phyloP scores from a whole-genome alignment of 2,888 invertebrate species.

The Agapostemon virescens region DNA sequence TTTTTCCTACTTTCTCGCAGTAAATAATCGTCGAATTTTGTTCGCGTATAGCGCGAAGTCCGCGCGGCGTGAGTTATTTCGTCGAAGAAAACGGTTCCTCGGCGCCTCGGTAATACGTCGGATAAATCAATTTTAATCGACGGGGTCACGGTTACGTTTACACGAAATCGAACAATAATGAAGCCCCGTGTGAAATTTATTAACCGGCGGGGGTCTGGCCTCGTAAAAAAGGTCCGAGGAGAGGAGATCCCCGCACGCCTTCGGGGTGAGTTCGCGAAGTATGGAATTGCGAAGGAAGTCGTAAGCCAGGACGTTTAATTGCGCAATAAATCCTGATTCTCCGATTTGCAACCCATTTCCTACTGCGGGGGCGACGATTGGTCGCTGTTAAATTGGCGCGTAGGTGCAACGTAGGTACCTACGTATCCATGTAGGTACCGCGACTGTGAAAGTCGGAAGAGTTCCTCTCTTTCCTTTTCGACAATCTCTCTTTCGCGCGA shows the following conservation, averaged over 20 bases:
- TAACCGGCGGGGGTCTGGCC: constrained; percentile 51
- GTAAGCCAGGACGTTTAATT: constrained; percentile 77
- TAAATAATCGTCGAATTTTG: constrained; percentile 1
- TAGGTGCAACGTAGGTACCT: constrained; percentile 73
- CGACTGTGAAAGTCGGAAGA: constrained; percentile 78
- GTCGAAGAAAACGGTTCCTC: neutral
- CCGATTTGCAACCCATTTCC: constrained; percentile 80
- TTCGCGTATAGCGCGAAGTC: neutral
- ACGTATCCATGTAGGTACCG: constrained; percentile 71
- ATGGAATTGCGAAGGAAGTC: constrained; percentile 70
- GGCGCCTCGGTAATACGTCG: neutral
- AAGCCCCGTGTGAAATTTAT: constrained; percentile 49
- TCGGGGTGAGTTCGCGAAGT: constrained; percentile 50
- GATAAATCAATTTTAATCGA: constrained; percentile 58
- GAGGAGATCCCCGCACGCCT: constrained; percentile 36
- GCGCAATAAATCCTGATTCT: constrained; percentile 80
- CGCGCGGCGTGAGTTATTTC: neutral
- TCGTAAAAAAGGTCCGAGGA: constrained; percentile 37
- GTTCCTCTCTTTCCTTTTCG: constrained; percentile 49
- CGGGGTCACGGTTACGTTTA: constrained; percentile 30
- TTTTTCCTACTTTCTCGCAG: constrained; percentile 1
- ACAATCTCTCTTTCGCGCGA: constrained; percentile 36
- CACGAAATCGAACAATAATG: constrained; percentile 51
- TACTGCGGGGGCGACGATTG: constrained; percentile 79
- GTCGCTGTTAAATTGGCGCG: constrained; percentile 76